Base-by-base conservation (phyloP, 2,113 vertebrate species). In the Naja naja region DNA sequence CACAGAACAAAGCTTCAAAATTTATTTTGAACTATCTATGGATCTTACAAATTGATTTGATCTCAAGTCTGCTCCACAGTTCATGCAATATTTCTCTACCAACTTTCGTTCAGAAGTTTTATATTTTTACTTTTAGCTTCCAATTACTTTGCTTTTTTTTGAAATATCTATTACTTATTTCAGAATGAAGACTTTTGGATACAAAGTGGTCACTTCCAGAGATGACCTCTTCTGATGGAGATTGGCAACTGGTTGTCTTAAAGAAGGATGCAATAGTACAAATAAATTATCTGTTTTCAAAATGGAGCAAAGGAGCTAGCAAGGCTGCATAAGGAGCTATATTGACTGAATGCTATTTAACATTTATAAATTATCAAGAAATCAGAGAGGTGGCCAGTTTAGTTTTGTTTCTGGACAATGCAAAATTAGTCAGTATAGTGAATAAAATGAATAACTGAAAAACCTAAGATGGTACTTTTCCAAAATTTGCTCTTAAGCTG, bases 1-100 rank as follows among this genome's bases (percentile, higher is more conserved):
- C n/a, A 45, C 22, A 91, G 54, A 85, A 53, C 49, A 55, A 47
- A 58, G 74, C 47, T 90, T 89, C 53, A 58, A 43, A 5, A 43
- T 90, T 64, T 90, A 69, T 69, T 90, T 90, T 91, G 69, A 81
- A 86, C 81, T 56, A 43, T 55, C 69, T 55, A 22, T 81, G 74
- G 34, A 81, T 81, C 74, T 43, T 81, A n/a, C 30, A 39, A 69
- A 49, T 81, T 60, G n/a, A 11, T 9, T 27, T 39, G 56, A 27
- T 47, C 45, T 49, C 60, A 74, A 52, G n/a, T 34, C 60, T 49
- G 58, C 60, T 69, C 27, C 20, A 45, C 25, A 47, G 55, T 47
- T 34, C 55, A 23, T 69, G 49, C 45, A 69, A 34, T 27, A 86
- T 47, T 85, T 86, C 8, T 86, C 43, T 23, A 58, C 25, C 53